These are phyloP conservation scores for Procambarus virginalis DNA, from an alignment of 1,140 invertebrate species.

Conservation along the genomic window DNA sequence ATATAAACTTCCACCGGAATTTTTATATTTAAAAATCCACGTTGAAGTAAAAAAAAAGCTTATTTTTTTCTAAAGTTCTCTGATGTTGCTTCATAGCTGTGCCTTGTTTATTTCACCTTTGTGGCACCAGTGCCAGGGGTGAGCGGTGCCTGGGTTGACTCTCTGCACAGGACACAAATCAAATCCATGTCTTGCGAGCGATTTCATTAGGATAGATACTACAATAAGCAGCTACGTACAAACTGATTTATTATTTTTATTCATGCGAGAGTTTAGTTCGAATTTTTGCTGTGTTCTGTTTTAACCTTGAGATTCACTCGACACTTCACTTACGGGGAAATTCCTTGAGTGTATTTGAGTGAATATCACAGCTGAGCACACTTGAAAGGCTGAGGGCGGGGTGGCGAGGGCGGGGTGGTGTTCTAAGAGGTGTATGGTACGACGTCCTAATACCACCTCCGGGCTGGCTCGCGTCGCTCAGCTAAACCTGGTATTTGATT, in stretches of 20 bases:
- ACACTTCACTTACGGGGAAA: constrained; percentile 34
- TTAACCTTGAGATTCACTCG: constrained; percentile 3
- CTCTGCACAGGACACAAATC: no score
- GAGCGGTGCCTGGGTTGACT: no score
- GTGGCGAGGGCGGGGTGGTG: not conserved
- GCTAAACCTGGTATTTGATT: constrained; percentile 64
- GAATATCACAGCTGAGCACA: constrained; percentile 40
- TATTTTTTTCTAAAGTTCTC: no score
- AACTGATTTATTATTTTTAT: not conserved
- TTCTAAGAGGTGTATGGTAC: not conserved
- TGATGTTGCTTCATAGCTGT: no score
- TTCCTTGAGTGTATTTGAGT: constrained; percentile 48
- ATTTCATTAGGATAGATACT: not conserved
- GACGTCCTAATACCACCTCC: constrained; percentile 51
- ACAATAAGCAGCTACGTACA: not conserved
- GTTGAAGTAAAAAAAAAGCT: no score
- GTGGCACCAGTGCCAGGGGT: no score
- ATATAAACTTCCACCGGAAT: no score
- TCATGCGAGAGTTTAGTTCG: not conserved
- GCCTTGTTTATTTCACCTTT: no score
- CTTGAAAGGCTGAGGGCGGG: not conserved
- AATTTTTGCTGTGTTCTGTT: not conserved
- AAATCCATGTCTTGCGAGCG: no score
- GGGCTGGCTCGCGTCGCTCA: constrained; percentile 32
- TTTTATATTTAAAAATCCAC: no score